Evolutionary conservation across 2,888 invertebrate genomes (phyloP), one percentile per base, ranked within the genome.

Genomic region (Lacanobia oleracea): DNA sequence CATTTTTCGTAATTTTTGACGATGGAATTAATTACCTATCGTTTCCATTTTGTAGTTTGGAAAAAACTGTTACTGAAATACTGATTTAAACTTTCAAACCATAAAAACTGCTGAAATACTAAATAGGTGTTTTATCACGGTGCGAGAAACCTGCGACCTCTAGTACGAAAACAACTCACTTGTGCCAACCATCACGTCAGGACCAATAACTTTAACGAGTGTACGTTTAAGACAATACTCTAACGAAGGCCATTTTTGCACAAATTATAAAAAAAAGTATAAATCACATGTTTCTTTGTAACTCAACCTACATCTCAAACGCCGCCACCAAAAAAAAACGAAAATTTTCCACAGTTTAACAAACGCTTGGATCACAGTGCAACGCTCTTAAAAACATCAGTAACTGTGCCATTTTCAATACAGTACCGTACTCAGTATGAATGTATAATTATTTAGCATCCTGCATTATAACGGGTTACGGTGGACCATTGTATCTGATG

Each of bases 401-500:
- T 72, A 86, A 86, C 77, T 86, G 72, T 86, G 85, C 77, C 83
- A 86, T 85, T 81, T 86, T 81, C 84, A 86, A 85, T 83, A 84
- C 86, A 84, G 82, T 83, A 86, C 84, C 63, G 84, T 86, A 87
- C 73, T 89, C 89, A 88, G 91, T 92, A 92, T 89, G 90, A 92
- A 93, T 91, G 91, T 93, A 89, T 93, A 93, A 94, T 94, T 94
- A 94, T 94, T 92, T 91, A 88, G 89, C 92, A 91, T 93, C 91
- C 93, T 93, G 92, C 91, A 90, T 91, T 90, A 92, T 92, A 89
- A 86, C 86, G 86, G 90, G 83, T 94, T 93, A 93, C 94, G 92
- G 93, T 91, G 82, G 77, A 76, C 89, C 92, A 94, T 94, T 94
- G 94, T 94, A 88, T 85, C 87, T 93, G 93, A 93, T 93, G 94